Base-by-base conservation (phyloP, 2,888 invertebrate genomes). In the Chalcis sispes region DNA sequence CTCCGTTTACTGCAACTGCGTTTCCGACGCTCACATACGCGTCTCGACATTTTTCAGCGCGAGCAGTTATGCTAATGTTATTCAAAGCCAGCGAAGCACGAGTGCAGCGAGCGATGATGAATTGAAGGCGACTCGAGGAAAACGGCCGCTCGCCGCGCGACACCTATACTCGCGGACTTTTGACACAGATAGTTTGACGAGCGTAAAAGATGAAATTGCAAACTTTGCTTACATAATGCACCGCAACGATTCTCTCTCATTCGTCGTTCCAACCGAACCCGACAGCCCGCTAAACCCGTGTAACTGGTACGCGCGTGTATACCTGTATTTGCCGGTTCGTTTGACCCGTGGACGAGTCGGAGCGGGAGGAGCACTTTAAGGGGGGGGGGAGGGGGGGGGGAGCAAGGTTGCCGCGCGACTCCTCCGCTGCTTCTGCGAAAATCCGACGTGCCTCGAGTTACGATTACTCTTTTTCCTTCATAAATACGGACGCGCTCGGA, bases 201-300 rank as follows among this genome's bases (percentile, higher is more conserved):
- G 75, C 75, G 75, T 75, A 50, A 75, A 75, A 56, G 75, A 75
- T 75, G 75, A 75, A 75, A 75, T 75, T 70, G 75, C 69, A 75
- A 58, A 69, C 75, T 15, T 4, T 2, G 40, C 65, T 74, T 74
- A 48, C 74, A 23, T 67, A 67, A 72, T 23, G 20, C 29, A 20
- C 15, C 18, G 10, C 48, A 25, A 13, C 25, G 25, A 2, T 8
- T 8, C 13, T 15, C 10, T 23, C 54, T n/a, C 18, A 27, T 23
- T 32, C 27, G 13, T 2, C 2, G 29, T 5, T 3, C 7, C 42
- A 13, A 0, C 8, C 42, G 50, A 15, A 7, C 29, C n/a, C 3
- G 1, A 18, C 40, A 27, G 0, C 36, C 1, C 27, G 42, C 61
- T 42, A 48, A 64, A 64, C 48, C 29, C 27, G 64, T 64, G 48